Conservation (phyloP, 1,140 invertebrate genomes). For the Geopemphigus sp. region DNA sequence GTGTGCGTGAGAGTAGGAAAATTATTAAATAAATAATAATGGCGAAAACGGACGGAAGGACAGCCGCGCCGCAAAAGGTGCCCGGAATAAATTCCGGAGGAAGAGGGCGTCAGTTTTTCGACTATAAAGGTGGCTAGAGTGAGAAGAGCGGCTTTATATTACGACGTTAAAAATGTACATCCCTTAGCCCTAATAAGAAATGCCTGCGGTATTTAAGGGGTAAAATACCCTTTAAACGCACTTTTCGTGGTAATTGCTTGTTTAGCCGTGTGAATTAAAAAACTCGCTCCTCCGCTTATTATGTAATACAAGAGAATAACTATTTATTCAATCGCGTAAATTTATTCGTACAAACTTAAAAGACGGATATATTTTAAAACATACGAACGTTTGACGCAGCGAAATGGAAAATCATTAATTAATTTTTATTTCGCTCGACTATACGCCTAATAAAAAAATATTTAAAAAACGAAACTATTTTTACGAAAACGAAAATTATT, state of each 20-base stretch:
- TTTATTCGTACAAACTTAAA: background rate
- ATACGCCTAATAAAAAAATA: too few species aligned
- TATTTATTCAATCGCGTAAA: background rate
- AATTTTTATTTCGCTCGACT: too few species aligned
- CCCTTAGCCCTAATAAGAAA: background rate
- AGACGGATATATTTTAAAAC: too few species aligned
- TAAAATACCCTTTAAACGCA: background rate
- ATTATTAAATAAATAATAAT: constrained; percentile 40
- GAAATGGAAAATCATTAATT: too few species aligned
- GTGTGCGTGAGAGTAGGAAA: background rate
- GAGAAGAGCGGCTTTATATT: constrained; percentile 8
- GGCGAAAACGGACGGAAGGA: background rate
- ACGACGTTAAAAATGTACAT: constrained; percentile 29
- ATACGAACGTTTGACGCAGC: too few species aligned
- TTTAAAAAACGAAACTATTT: too few species aligned
- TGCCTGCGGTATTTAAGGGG: constrained; percentile 14
- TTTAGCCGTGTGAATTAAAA: background rate
- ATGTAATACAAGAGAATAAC: background rate
- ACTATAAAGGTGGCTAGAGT: background rate
- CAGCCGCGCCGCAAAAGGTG: background rate
- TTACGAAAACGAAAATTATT: too few species aligned
- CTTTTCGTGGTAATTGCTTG: background rate
- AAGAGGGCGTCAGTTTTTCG: background rate
- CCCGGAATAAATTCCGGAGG: constrained; percentile 10
- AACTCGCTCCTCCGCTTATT: background rate